Base-by-base conservation (phyloP, 2,888 invertebrate genomes). In the Limnephilus auricula region DNA sequence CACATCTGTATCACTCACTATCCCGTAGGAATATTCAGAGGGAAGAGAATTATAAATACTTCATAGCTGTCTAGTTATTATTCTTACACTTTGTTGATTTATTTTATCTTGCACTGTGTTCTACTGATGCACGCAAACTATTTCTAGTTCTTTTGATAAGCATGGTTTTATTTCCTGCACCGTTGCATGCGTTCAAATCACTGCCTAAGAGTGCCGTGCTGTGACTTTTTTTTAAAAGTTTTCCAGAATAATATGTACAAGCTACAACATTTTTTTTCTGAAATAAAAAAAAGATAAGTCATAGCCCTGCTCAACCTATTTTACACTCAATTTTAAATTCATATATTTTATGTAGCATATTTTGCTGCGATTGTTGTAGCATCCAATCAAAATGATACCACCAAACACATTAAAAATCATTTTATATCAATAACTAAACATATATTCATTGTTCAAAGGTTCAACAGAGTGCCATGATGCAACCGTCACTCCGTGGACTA, bases 381-480 rank as follows among this genome's bases (percentile, higher is more conserved):
- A 32, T 80, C 4, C 31, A 15, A 32, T 82, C 32, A 65, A 50
- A 50, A 25, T 65, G 25, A 65, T 25, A n/a, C 50, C 9, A 25
- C 65, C 80, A 80, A 18, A 31, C 31, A 31, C 30, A 80, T 31
- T 18, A 15, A 82, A 5, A 34, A 32, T 82, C 30, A 82, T 82
- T 32, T 82, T 31, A 82, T 9, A 82, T 82, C 32, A 82, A 31
- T 82, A 32, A 32, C 80, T 82, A 32, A 82, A 84, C 13, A 84
- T 40, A 30, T 32, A n/a, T 37, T 15, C n/a, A 86, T 79, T 92
- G 84, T 92, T 93, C 94, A 50, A 94, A 97, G 97, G 95, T 97
- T 89, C 98, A 98, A 95, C 98, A 98, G 95, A 97, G 96, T 89
- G 96, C 97, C 30, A 96, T 96, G 86, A 96, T 98, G 94, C 97